Conservation (phyloP, 2,113 vertebrate species). For the Craseonycteris thonglongyai region DNA sequence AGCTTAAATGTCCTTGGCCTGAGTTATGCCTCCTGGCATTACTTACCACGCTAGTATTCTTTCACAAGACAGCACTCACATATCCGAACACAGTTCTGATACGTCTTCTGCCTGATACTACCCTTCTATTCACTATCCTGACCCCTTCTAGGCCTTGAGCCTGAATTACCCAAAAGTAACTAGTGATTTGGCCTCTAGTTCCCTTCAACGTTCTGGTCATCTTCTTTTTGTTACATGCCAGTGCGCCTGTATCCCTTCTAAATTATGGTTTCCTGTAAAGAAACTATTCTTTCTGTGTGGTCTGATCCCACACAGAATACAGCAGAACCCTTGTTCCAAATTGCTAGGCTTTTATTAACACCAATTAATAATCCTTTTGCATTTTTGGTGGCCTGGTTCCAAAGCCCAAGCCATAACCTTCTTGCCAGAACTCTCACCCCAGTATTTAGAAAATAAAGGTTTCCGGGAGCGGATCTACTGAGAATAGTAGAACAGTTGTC, state of each 20-base stretch:
- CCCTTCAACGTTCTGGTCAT: slow-evolving; percentile 2
- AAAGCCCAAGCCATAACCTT: not conserved
- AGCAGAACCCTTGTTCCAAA: not conserved
- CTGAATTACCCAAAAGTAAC: not conserved
- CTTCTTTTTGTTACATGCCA: not conserved
- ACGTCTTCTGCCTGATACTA: not conserved
- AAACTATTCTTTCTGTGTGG: slow-evolving; percentile 14
- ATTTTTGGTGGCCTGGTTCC: not conserved
- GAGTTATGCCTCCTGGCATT: not conserved
- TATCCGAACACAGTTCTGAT: not conserved
- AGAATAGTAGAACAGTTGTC: not conserved
- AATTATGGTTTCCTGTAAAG: not conserved
- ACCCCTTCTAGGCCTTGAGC: not conserved
- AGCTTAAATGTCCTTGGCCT: not conserved
- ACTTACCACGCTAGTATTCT: not conserved
- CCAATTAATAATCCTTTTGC: not conserved
- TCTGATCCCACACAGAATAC: not conserved
- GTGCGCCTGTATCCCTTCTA: not conserved
- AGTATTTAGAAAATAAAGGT: not conserved
- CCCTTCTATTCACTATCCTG: not conserved
- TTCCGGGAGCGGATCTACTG: not conserved
- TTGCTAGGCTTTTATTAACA: not conserved
- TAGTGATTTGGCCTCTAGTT: not conserved
- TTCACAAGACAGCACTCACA: not conserved
- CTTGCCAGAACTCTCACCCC: not conserved